These are phyloP conservation scores for Sinopyrophorus schimmeli DNA, from an alignment of 2,888 invertebrate species.

Conservation along the genomic window DNA sequence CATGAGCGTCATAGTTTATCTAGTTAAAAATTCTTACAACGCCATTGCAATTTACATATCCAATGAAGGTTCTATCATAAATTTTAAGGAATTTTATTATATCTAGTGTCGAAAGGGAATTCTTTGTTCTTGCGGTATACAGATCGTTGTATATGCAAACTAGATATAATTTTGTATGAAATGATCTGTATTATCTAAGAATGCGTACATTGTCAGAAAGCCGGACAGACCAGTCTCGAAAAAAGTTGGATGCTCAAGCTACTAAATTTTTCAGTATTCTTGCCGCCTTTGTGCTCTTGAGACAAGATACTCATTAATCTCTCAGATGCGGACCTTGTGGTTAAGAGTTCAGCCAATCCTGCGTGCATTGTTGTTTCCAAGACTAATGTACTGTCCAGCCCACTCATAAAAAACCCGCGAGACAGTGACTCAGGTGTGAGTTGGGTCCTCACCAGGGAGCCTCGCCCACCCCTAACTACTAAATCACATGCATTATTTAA, in stretches of 20 bases:
- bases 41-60: slow-evolving; percentile 32
- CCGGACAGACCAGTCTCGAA: slow-evolving; percentile 26
- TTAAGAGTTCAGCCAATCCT: slow-evolving; percentile 41
- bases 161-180: slow-evolving; percentile 22
- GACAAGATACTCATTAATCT: slow-evolving; percentile 47
- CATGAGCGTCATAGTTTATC: slow-evolving; percentile 33
- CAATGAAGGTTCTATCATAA: slow-evolving; percentile 30
- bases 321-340: slow-evolving; percentile 38
- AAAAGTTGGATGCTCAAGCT: slow-evolving; percentile 11
- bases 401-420: slow-evolving; percentile 44
- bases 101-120: slow-evolving; percentile 29
- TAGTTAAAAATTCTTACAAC: slow-evolving; percentile 33
- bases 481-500: slow-evolving; percentile 54
- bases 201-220: slow-evolving; percentile 10
- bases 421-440: slow-evolving; percentile 45
- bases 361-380: slow-evolving; percentile 46
- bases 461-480: slow-evolving; percentile 46
- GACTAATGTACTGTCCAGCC: slow-evolving; percentile 48
- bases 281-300: slow-evolving; percentile 35
- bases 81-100: slow-evolving; percentile 30
- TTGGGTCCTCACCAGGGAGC: slow-evolving; percentile 38
- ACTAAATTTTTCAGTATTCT: slow-evolving; percentile 26
- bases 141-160: slow-evolving; percentile 22
- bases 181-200: slow-evolving; percentile 15
- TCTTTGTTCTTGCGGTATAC: slow-evolving; percentile 27